phyloP scores from a whole-genome alignment of 2,888 invertebrate species.

The Parasteatoda lunata region DNA sequence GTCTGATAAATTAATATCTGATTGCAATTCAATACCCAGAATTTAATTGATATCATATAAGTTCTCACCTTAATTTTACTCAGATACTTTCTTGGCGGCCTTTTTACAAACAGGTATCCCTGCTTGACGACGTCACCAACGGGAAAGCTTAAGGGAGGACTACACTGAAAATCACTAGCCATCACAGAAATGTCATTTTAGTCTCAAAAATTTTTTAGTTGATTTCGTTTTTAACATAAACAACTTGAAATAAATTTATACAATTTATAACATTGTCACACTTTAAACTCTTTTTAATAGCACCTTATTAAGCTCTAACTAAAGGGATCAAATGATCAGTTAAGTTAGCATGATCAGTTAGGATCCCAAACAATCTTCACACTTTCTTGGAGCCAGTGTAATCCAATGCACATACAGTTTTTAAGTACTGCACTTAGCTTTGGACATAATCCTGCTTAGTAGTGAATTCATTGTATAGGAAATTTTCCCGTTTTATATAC shows the following conservation, averaged over 20 bases:
- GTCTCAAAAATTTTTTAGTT: not conserved
- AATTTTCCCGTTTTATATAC: too few relatives aligned
- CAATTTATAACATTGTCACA: not conserved
- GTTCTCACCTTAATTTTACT: slow-evolving; percentile 66
- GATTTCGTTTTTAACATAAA: not conserved
- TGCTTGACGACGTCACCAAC: slow-evolving; percentile 72
- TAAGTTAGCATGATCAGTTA: too few relatives aligned
- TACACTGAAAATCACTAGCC: slow-evolving; percentile 40
- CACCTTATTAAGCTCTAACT: not conserved
- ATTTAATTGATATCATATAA: not conserved
- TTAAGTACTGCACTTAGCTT: too few relatives aligned
- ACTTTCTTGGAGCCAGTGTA: too few relatives aligned
- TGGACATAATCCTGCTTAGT: too few relatives aligned
- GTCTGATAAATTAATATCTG: too few relatives aligned
- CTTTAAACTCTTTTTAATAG: not conserved
- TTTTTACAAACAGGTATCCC: slow-evolving; percentile 70
- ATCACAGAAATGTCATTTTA: slow-evolving; percentile 22
- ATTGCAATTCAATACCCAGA: too few relatives aligned
- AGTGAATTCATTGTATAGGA: too few relatives aligned
- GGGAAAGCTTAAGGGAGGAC: slow-evolving; percentile 56
- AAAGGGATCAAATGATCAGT: not conserved
- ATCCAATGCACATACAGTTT: too few relatives aligned
- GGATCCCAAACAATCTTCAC: too few relatives aligned
- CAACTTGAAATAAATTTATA: not conserved
- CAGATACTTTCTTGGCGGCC: slow-evolving; percentile 70